phyloP scores from a whole-genome alignment of 2,113 vertebrate species.

The Microcebus murinus region DNA sequence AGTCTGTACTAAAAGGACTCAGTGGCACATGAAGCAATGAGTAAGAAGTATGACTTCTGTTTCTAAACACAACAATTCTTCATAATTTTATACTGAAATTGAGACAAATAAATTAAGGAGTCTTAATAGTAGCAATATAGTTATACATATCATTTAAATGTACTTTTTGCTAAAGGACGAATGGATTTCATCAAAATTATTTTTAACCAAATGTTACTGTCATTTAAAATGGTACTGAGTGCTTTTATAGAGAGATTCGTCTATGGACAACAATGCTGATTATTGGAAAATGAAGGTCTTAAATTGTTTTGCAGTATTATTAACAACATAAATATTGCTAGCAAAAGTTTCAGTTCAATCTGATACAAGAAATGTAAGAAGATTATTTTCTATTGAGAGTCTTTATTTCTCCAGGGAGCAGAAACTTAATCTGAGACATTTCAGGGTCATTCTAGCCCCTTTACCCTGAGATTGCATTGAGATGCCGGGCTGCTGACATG shows the following conservation, averaged over 20 bases:
- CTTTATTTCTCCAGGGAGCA: background rate
- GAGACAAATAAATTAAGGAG: background rate
- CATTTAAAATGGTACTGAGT: background rate
- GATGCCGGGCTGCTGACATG: background rate
- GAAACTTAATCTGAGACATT: background rate
- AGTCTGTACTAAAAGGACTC: background rate
- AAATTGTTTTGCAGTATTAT: background rate
- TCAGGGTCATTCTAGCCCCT: background rate
- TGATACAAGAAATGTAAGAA: background rate
- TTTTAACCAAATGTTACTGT: background rate
- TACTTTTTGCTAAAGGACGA: background rate
- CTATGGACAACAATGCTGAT: background rate
- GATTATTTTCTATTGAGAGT: background rate
- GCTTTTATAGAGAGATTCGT: background rate
- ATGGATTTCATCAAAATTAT: background rate
- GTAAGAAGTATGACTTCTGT: background rate
- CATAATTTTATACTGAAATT: background rate
- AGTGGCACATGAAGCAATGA: background rate
- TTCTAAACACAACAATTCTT: background rate
- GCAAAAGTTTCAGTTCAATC: background rate
- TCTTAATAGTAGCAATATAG: background rate
- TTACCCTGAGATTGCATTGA: background rate
- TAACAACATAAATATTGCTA: background rate
- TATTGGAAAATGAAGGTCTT: background rate
- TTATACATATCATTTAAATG: background rate